Base-by-base conservation (phyloP, 2,888 invertebrate species). In the Caenorhabditis sulstoni region DNA sequence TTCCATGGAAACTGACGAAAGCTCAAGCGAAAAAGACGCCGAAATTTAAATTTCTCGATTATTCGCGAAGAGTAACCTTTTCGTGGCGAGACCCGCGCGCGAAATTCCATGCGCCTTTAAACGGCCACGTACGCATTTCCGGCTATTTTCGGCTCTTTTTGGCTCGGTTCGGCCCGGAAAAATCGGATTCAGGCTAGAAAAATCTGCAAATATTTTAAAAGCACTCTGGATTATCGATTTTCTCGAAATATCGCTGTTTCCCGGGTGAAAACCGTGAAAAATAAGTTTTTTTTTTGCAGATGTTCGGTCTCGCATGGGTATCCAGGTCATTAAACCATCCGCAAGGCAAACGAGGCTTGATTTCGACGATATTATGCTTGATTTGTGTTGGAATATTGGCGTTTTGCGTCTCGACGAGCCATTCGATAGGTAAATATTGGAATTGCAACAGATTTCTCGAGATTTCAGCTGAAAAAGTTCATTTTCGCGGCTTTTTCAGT, bases 331-430 rank as follows among this genome's bases (percentile, higher is more conserved):
- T 75, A 59, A 68, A 71, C 47, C 83, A 83, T 68, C 73, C 76
- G n/a, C 85, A 83, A 65, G 85, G 83, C 1, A 79, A 57, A 44
- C 73, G 75, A 22, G 85, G 82, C 0, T 53, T 83, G 8, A 52
- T 76, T 35, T 77, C 81, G n/a, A 77, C 83, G n/a, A 9, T 70
- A n/a, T 35, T 75, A 49, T 85, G 85, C 49, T 50, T 81, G 9
- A 55, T 50, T 39, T 85, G 85, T 64, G 82, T 83, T 9, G 65
- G 74, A n/a, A 58, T 79, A 3, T 50, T 81, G 29, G 71, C 79
- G 9, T 78, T 57, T 58, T 84, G 85, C 52, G 81, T 82, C 9
- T 85, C 81, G 9, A 65, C 75, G n/a, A 84, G 83, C 37, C 83
- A 86, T 57, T 86, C 84, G 9, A 82, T 85, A 41, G 78, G 83